A percentile compares a stretch with the other conserved stretches of the same genome.
Conservation (phyloP, 2,888 invertebrate species). For the Cataglyphis albicans region DNA sequence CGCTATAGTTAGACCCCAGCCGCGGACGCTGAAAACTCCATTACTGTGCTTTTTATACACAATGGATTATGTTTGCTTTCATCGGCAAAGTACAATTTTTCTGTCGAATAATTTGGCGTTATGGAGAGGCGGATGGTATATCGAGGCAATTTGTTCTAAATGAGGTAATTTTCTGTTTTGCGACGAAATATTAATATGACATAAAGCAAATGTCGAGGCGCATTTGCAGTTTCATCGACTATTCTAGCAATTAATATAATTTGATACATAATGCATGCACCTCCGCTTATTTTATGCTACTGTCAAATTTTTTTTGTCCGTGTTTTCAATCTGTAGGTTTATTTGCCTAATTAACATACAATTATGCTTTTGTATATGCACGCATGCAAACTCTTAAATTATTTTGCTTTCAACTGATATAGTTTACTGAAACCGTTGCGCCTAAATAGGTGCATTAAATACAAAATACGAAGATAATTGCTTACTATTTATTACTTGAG, state of each 20-base stretch:
- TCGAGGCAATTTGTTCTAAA: conserved; percentile 45
- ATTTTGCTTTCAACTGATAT: conserved; percentile 18
- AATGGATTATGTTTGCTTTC: conserved; percentile 54
- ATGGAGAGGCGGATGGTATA: conserved; percentile 7
- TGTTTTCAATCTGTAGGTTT: conserved; percentile 46
- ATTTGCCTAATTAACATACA: conserved; percentile 49
- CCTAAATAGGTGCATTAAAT: neutral
- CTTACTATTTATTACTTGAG: neutral
- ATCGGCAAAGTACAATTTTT: conserved; percentile 51
- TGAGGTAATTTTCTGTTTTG: conserved; percentile 54
- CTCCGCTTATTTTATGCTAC: conserved; percentile 28
- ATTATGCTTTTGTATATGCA: conserved; percentile 37
- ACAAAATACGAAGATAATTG: conserved; percentile 10
- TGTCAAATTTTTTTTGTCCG: conserved; percentile 42
- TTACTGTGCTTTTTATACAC: conserved; percentile 45
- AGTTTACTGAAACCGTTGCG: neutral
- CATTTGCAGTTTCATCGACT: conserved; percentile 55
- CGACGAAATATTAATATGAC: conserved; percentile 47
- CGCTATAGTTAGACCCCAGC: neutral
- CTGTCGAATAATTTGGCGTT: conserved; percentile 35
- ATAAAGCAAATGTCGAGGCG: conserved; percentile 54
- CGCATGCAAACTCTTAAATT: conserved; percentile 4
- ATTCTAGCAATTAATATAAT: conserved; percentile 57
- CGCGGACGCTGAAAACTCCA: conserved; percentile 32
- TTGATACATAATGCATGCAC: conserved; percentile 46